Conservation (phyloP, 2,888 invertebrate genomes). For the Drosophila testacea region DNA sequence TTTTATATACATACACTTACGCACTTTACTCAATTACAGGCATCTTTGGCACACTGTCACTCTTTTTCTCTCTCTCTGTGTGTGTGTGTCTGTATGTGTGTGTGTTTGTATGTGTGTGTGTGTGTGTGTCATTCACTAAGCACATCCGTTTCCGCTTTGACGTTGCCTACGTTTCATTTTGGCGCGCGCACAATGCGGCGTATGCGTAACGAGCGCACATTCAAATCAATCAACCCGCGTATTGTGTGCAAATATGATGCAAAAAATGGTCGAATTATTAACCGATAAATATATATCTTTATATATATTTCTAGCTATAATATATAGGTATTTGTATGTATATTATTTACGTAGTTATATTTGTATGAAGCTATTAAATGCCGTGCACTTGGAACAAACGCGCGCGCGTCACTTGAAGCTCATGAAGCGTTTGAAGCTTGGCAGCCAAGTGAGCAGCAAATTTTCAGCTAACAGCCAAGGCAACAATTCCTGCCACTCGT, state of each 20-base stretch:
- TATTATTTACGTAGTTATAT: slow-evolving; percentile 2
- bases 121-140: slow-evolving; percentile 52
- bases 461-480: slow-evolving; percentile 57
- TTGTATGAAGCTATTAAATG: slow-evolving; percentile 16
- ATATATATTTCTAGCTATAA: slow-evolving; percentile 1
- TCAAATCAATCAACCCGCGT: slow-evolving; percentile 72
- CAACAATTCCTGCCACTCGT: slow-evolving; percentile 44
- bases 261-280: slow-evolving; percentile 30
- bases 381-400: slow-evolving; percentile 32
- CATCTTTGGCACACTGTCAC: slow-evolving; percentile 10
- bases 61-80: slow-evolving; percentile 13
- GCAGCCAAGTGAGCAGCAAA: slow-evolving; percentile 58
- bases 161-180: slow-evolving; percentile 44
- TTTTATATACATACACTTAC: slow-evolving; percentile 18
- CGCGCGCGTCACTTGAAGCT: slow-evolving; percentile 75
- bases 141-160: slow-evolving; percentile 73
- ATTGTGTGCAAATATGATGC: slow-evolving; percentile 53
- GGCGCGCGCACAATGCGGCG: slow-evolving; percentile 69
- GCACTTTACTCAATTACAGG: slow-evolving; percentile 49
- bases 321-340: background rate
- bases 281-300: slow-evolving; percentile 13
- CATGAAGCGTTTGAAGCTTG: slow-evolving; percentile 77
- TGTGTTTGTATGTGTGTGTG: no score
- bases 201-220: slow-evolving; percentile 73
- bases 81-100: slow-evolving; percentile 6